Percentiles rank a stretch among this genome's conserved stretches.
Conservation (phyloP, 2,888 invertebrate genomes). For the Cistogaster globosa region DNA sequence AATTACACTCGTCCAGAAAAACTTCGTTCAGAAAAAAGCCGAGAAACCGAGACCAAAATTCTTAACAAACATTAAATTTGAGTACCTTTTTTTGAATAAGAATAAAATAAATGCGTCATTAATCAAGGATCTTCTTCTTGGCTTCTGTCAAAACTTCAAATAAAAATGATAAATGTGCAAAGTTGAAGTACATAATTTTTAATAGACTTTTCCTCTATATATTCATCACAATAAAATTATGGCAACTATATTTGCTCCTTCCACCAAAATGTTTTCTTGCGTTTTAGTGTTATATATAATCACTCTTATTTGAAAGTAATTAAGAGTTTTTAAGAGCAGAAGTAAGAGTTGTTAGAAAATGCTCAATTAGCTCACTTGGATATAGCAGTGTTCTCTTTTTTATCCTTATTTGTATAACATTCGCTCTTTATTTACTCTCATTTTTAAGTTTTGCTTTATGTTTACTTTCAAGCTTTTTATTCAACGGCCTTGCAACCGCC, state of each 20-base stretch:
- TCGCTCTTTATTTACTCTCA: conserved; percentile 12
- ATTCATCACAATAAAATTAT: not conserved
- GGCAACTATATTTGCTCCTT: conserved; percentile 21
- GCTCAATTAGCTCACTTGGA: conserved; percentile 52
- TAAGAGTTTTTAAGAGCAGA: conserved; percentile 63
- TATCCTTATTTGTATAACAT: not conserved
- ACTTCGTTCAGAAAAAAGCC: no score
- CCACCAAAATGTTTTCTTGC: not conserved
- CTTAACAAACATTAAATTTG: no score
- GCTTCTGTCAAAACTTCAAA: not conserved
- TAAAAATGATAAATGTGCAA: not conserved
- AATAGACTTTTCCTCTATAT: not conserved
- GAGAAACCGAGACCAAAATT: no score
- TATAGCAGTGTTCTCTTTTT: conserved; percentile 25
- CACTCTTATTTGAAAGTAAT: conserved; percentile 66
- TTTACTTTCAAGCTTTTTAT: not conserved
- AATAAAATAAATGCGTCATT: no score
- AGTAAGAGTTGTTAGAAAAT: conserved; percentile 23
- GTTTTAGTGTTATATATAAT: not conserved
- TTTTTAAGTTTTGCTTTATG: not conserved
- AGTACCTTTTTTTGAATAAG: no score
- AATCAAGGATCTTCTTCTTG: no score
- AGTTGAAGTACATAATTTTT: no score
- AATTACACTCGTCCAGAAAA: no score
- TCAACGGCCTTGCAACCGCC: conserved; percentile 19